Conservation (phyloP, 92 coral and sea anemone genomes). For the Phenganax stokvisi region DNA sequence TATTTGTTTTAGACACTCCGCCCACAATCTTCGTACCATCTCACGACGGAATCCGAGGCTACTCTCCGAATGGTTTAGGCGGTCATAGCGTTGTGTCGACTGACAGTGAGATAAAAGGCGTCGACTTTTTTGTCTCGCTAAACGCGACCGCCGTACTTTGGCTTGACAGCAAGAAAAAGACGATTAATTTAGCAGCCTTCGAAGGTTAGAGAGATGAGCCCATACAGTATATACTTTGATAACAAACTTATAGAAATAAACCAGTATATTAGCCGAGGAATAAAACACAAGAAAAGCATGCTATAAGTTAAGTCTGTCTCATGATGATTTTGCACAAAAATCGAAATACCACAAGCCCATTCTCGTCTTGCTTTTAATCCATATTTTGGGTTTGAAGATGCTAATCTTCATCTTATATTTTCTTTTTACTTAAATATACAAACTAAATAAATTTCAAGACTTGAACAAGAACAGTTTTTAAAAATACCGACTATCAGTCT, state of each 20-base stretch:
- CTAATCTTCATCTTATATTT: no score
- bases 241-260: background rate
- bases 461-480: no score
- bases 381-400: no score
- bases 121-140: slow-evolving; percentile 15
- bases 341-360: background rate
- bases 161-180: slow-evolving; percentile 3
- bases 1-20: slow-evolving; percentile 50
- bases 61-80: slow-evolving; percentile 14
- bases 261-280: background rate
- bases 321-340: background rate
- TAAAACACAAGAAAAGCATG: background rate
- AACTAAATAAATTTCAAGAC: no score
- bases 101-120: slow-evolving; percentile 16
- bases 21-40: slow-evolving; percentile 62
- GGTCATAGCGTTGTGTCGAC: slow-evolving; percentile 13
- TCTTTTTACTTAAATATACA: no score
- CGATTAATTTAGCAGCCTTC: slow-evolving; percentile 5
- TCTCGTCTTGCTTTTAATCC: no score
- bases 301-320: background rate
- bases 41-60: slow-evolving; percentile 61
- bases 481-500: no score
- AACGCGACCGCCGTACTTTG: slow-evolving; percentile 21
- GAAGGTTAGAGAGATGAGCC: background rate
- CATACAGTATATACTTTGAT: background rate